Percentiles rank a stretch among this genome's conserved stretches.
phyloP scores from a whole-genome alignment of 2,888 invertebrate genomes.

The Pachycephus smyrnensis region DNA sequence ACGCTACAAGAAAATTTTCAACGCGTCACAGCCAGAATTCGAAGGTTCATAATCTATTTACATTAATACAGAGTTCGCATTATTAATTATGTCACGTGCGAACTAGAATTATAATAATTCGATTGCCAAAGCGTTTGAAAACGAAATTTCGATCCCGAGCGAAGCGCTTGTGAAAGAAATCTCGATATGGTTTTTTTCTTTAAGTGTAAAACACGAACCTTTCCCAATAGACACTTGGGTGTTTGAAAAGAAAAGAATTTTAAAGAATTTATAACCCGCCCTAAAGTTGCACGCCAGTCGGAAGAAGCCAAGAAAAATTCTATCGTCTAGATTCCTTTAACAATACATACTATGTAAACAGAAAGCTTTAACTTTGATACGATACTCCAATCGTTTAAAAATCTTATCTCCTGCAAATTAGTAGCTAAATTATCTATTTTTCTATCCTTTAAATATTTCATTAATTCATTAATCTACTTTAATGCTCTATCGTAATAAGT shows the following conservation, averaged over 20 bases:
- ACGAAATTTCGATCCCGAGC: not conserved
- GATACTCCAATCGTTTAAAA: not conserved
- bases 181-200: not conserved
- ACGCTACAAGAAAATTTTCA: constrained; percentile 27
- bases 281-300: not conserved
- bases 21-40: constrained; percentile 40
- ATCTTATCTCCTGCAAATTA: not conserved
- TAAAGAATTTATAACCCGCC: not conserved
- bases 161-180: not conserved
- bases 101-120: not conserved
- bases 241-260: not conserved
- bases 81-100: not conserved
- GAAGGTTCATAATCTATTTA: constrained; percentile 19
- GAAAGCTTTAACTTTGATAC: not conserved
- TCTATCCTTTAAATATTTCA: not conserved
- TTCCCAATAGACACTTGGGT: not conserved
- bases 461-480: not conserved
- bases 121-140: not conserved
- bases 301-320: not conserved
- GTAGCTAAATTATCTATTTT: not conserved
- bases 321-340: not conserved
- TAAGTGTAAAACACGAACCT: not conserved
- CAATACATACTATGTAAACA: not conserved
- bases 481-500: not conserved
- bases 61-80: constrained; percentile 2